A percentile compares a stretch with the other conserved stretches of the same genome.
These are phyloP conservation scores for Phymanthus crucifer DNA, from an alignment of 92 coral and sea anemone genomes.

Conservation along the genomic window DNA sequence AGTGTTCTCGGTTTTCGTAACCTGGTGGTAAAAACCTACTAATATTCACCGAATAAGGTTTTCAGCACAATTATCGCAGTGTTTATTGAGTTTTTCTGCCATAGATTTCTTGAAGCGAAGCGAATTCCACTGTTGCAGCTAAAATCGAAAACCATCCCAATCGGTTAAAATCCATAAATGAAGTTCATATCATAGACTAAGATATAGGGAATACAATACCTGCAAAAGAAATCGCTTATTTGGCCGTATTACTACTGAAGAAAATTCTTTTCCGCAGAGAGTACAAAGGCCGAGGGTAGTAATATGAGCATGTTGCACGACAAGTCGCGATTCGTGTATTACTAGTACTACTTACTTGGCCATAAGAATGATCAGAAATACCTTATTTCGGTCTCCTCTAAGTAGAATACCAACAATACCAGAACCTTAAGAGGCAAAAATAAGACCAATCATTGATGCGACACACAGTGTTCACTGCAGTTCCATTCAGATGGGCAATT, in stretches of 20 bases:
- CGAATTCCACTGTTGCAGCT: conserved; percentile 23
- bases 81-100: conserved; percentile 23
- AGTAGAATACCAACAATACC: conserved; percentile 16
- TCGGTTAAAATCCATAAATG: too few relatives aligned
- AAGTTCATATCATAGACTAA: too few relatives aligned
- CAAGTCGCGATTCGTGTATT: background rate
- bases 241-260: too few relatives aligned
- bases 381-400: conserved; percentile 7
- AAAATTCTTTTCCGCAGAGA: too few relatives aligned
- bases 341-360: too few relatives aligned
- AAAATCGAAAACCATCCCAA: background rate
- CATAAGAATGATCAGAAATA: background rate
- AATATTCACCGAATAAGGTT: background rate
- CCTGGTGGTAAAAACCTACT: background rate
- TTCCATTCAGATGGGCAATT: too few relatives aligned
- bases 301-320: background rate
- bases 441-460: too few relatives aligned
- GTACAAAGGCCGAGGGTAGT: too few relatives aligned
- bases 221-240: too few relatives aligned
- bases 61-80: conserved; percentile 17
- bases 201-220: too few relatives aligned
- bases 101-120: conserved; percentile 18
- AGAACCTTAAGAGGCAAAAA: background rate
- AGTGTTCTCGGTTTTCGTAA: background rate
- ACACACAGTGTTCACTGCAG: too few relatives aligned